These are phyloP conservation scores for Eudasyphora cyanicolor DNA, from an alignment of 2,888 invertebrate species.

Conservation along the genomic window DNA sequence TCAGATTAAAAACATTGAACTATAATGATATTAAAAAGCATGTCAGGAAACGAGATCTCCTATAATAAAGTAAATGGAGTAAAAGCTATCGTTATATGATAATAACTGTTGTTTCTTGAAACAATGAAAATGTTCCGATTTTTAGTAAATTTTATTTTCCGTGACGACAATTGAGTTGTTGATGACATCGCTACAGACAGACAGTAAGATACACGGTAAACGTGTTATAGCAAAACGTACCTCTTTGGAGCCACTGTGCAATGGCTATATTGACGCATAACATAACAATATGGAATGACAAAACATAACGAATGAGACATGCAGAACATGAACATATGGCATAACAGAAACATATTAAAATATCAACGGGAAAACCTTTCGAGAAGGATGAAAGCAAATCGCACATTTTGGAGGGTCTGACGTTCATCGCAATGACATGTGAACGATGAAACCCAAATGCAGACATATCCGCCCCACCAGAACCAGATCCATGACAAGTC, in stretches of 20 bases:
- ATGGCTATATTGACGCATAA: neutral
- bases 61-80: no score
- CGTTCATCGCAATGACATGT: constrained; percentile 35
- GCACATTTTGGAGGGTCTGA: constrained; percentile 3
- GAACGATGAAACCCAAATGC: constrained; percentile 28
- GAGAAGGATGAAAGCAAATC: neutral
- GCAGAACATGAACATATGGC: constrained; percentile 33
- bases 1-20: no score
- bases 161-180: no score
- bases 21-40: no score
- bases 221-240: no score
- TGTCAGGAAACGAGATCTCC: no score
- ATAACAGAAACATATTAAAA: constrained; percentile 48
- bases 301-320: constrained; percentile 17
- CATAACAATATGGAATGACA: neutral
- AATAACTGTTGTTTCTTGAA: no score
- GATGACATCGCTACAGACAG: no score
- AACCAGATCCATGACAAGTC: neutral
- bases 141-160: no score
- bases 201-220: no score
- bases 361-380: constrained; percentile 39
- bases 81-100: no score
- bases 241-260: neutral
- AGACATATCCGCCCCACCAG: neutral
- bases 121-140: no score